Conservation (phyloP, 2,888 invertebrate species). For the Eudemis profundana region DNA sequence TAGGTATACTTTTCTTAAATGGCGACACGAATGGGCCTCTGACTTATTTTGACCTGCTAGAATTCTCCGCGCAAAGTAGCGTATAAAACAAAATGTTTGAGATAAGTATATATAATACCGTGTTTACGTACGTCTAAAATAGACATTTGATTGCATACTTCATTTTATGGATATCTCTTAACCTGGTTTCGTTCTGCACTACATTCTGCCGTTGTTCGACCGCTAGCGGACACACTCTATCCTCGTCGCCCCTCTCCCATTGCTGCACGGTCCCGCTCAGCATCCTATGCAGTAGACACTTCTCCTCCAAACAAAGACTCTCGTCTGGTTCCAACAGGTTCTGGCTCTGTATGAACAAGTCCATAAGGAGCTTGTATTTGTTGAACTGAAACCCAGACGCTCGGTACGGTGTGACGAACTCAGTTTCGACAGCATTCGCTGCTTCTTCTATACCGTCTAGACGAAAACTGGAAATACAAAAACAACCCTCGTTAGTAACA, state of each 20-base stretch:
- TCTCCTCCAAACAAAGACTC: constrained; percentile 74
- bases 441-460: constrained; percentile 86
- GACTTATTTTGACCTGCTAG: no score
- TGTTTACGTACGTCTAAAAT: neutral
- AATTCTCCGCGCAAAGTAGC: no score
- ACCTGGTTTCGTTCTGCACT: constrained; percentile 47
- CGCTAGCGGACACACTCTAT: constrained; percentile 76
- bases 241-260: constrained; percentile 86
- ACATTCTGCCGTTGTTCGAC: constrained; percentile 66
- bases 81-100: no score
- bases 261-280: constrained; percentile 85
- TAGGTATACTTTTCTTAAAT: no score
- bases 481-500: neutral
- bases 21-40: no score
- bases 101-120: no score
- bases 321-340: constrained; percentile 69
- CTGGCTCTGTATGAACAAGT: constrained; percentile 84
- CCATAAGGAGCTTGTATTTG: constrained; percentile 85
- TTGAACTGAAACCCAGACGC: constrained; percentile 86
- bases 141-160: no score
- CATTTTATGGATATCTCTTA: constrained; percentile 10
- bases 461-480: constrained; percentile 76
- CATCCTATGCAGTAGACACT: constrained; percentile 82
- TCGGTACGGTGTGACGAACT: constrained; percentile 83
- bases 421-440: constrained; percentile 73